These are phyloP conservation scores for Agapetus fuscipes DNA, from an alignment of 2,888 invertebrate species.

Conservation along the genomic window DNA sequence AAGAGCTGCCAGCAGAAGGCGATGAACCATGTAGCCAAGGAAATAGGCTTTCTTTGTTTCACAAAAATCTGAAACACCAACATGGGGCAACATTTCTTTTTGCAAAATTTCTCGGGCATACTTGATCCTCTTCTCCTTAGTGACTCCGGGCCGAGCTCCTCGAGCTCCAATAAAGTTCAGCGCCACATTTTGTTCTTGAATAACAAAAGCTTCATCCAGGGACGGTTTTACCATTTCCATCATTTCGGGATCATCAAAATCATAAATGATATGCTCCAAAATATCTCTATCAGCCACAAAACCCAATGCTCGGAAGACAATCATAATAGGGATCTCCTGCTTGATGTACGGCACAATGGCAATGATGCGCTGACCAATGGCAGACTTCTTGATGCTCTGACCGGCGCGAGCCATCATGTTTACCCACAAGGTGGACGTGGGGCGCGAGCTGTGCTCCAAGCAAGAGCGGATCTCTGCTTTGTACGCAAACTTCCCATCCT, in stretches of 20 bases:
- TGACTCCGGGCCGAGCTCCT: conserved; percentile 95
- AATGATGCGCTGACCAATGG: conserved; percentile 97
- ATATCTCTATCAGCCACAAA: conserved; percentile 99
- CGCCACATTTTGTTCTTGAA: conserved; percentile 98
- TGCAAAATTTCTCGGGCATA: conserved; percentile 99
- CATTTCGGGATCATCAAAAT: conserved; percentile 99
- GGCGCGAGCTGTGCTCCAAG: conserved; percentile 66
- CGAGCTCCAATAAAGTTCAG: conserved; percentile 97
- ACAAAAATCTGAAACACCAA: conserved; percentile 98
- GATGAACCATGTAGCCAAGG: conserved; percentile 98
- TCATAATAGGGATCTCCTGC: conserved; percentile 99
- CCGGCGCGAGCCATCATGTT: conserved; percentile 99
- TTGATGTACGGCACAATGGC: conserved; percentile 98
- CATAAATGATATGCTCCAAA: conserved; percentile 98
- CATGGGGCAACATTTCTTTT: conserved; percentile 99
- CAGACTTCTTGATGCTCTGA: conserved; percentile 96
- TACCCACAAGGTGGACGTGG: conserved; percentile 97
- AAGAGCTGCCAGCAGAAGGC: conserved; percentile 84
- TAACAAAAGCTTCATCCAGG: conserved; percentile 97
- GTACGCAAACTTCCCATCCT: conserved; percentile 98
- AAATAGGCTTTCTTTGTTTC: conserved; percentile 99
- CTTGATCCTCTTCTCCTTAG: conserved; percentile 97
- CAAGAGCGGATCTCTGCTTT: conserved; percentile 95
- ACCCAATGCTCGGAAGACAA: conserved; percentile 97
- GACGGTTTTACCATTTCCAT: conserved; percentile 99